Percentiles rank a stretch among this genome's conserved stretches.
phyloP scores from a whole-genome alignment of 2,888 invertebrate species.

The Heteropelma amictum region DNA sequence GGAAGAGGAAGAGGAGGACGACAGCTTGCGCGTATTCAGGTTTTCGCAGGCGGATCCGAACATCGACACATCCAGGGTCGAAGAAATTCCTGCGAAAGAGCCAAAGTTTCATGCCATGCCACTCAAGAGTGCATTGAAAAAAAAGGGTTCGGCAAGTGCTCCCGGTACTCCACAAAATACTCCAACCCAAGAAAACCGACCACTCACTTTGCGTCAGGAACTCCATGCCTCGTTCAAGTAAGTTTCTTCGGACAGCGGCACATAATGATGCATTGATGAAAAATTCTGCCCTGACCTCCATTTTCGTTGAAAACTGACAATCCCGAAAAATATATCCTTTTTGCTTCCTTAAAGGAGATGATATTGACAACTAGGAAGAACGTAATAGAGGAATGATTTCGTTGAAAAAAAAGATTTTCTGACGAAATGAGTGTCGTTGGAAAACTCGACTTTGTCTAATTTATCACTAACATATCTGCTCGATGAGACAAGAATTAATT shows the following conservation, averaged over 20 bases:
- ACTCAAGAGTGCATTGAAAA: constrained; percentile 94
- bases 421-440: constrained; percentile 25
- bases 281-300: too few relatives aligned
- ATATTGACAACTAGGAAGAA: neutral
- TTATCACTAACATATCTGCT: too few relatives aligned
- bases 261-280: too few relatives aligned
- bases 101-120: constrained; percentile 95
- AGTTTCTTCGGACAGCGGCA: constrained; percentile 68
- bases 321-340: too few relatives aligned
- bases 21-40: constrained; percentile 79
- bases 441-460: constrained; percentile 8
- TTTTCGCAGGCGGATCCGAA: constrained; percentile 83
- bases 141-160: constrained; percentile 83
- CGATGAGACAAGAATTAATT: too few relatives aligned
- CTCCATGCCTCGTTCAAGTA: constrained; percentile 91
- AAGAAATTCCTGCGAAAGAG: constrained; percentile 96
- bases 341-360: too few relatives aligned
- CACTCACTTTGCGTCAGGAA: constrained; percentile 85
- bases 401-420: neutral
- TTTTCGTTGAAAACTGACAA: too few relatives aligned
- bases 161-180: constrained; percentile 85
- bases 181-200: constrained; percentile 85
- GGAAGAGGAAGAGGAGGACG: constrained; percentile 82
- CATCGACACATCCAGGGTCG: constrained; percentile 90
- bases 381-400: constrained; percentile 6